Base-by-base conservation (phyloP, 1,140 invertebrate species). In the Spodoptera litura region DNA sequence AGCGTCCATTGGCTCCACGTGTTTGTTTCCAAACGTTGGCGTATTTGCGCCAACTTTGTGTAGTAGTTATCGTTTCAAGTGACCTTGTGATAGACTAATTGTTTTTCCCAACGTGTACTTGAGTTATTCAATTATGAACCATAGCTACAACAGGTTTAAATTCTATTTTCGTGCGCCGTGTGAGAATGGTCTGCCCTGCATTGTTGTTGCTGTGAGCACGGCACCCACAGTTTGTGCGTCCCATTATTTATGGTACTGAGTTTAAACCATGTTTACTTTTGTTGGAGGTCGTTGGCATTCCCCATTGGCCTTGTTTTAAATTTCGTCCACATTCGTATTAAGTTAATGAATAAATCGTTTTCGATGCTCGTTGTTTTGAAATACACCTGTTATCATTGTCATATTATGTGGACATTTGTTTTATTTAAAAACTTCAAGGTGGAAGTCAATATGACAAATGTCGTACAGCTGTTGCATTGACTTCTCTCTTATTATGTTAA, bases 81-180 rank as follows among this genome's bases (percentile, higher is more conserved):
- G 83, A 56, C 83, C 81, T 85, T 85, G 81, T 56, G 79, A 83
- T 85, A 85, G 77, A 77, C 64, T 78, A 78, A 80, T 83, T 51
- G 78, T 83, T 80, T 80, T 70, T 80, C 49, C 66, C 51, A 53
- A 59, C 27, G 2, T 61, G 8, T 35, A 38, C 51, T 3, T 12
- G 0, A 12, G 31, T 56, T 61, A 71, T 52, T 71, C 72, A 76
- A 80, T 59, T 66, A 3, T 52, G 25, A 59, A 51, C 44, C 59
- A 10, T 80, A 75, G 51, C 12, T 49, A 15, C 3, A 64, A 25
- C 13, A 44, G 38, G 38, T 2, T 61, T 59, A 44, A 20, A 64
- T n/a, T 70, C 10, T 25, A 44, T 53, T 59, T 80, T 75, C 4
- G 35, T 25, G 13, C 20, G 66, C n/a, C 35, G 5, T n/a, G 12